phyloP scores from a whole-genome alignment of 2,797 vertebrate species.

The Sternotherus odoratus region DNA sequence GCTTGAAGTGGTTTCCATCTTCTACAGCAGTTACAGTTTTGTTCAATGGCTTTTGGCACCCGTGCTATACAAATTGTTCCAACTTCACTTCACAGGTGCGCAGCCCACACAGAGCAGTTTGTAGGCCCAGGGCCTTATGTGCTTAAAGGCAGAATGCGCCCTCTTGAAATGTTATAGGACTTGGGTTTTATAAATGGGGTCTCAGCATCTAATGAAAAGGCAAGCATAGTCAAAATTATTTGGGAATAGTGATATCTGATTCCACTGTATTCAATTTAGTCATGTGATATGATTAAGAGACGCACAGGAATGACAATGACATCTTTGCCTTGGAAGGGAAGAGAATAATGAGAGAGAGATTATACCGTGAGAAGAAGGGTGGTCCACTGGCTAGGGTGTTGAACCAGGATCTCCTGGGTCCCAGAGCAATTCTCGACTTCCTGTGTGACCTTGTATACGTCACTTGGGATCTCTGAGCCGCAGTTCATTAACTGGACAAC shows the following conservation, averaged over 20 bases:
- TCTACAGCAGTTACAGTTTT: too few relatives aligned
- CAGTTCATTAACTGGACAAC: not conserved
- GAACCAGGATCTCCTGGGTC: not conserved
- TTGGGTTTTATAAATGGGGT: not conserved
- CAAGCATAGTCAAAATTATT: not conserved
- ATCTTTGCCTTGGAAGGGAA: not conserved
- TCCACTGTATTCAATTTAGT: not conserved
- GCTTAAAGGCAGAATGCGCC: not conserved
- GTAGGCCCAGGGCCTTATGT: not conserved
- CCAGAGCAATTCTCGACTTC: not conserved
- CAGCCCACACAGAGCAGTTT: not conserved
- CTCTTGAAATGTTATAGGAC: not conserved
- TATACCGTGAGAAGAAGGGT: not conserved
- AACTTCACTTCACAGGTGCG: too few relatives aligned
- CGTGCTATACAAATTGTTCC: too few relatives aligned
- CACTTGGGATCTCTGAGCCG: not conserved
- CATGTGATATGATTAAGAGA: not conserved
- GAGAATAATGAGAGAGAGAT: not conserved
- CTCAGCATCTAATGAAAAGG: not conserved
- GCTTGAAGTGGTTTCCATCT: too few relatives aligned
- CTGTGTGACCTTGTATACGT: not conserved
- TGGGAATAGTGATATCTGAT: not conserved
- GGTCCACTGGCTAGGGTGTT: not conserved
- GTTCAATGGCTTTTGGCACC: too few relatives aligned
- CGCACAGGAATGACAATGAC: not conserved